Evolutionary conservation across 2,888 invertebrate species (phyloP).

Genomic region (Pachliopta kotzebuea): DNA sequence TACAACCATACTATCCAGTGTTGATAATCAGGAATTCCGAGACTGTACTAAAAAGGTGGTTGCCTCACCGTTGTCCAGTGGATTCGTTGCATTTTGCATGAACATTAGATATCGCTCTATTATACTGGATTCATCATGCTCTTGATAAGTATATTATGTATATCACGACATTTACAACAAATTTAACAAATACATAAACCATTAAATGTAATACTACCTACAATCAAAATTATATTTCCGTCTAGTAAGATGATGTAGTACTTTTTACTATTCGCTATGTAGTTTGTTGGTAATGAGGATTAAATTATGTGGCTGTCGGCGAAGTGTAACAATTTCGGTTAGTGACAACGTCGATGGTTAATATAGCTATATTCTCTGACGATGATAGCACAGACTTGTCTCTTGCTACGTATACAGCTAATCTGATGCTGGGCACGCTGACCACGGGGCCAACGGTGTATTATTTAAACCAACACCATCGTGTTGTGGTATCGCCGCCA

Average conservation of each 20-base stretch:
- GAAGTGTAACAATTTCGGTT: background rate
- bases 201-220: too few species aligned
- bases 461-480: conserved; percentile 44
- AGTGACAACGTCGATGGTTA: too few species aligned
- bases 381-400: too few species aligned
- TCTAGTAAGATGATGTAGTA: too few species aligned
- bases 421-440: background rate
- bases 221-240: too few species aligned
- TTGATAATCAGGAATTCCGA: background rate
- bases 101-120: conserved; percentile 41
- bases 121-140: conserved; percentile 37
- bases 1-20: background rate
- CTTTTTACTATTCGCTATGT: too few species aligned
- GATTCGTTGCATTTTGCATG: conserved; percentile 43
- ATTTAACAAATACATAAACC: too few species aligned
- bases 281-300: background rate
- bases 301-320: background rate
- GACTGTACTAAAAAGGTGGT: conserved; percentile 4
- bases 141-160: conserved; percentile 34
- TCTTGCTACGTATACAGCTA: too few species aligned
- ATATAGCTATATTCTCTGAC: too few species aligned
- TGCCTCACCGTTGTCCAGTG: conserved; percentile 20
- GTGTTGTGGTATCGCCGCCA: conserved; percentile 42
- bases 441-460: too few species aligned
- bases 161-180: conserved; percentile 27